Base-by-base conservation (phyloP, 2,797 vertebrate species). In the Danio jaintianensis region DNA sequence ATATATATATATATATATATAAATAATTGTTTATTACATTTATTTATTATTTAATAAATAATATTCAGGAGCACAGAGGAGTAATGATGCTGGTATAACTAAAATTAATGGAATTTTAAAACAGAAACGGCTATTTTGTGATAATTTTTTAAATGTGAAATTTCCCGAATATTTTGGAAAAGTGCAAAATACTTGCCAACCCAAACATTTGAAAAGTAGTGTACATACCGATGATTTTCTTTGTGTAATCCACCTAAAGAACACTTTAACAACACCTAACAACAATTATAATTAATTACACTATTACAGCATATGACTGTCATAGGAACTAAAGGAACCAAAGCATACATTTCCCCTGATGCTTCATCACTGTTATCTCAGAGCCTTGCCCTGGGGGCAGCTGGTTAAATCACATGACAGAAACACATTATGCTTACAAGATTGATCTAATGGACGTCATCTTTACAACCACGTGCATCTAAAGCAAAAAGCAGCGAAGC, bases 401-500 rank as follows among this genome's bases (percentile, higher is more conserved):
- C 75, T 85, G 75, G 85, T 82, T 61, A 85, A 85, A 89, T 86
- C 86, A 81, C 67, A 87, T 83, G 82, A 82, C 85, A 66, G 84
- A 90, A 89, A 87, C 90, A 88, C 87, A 90, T 93, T 93, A 92
- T 89, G 87, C 90, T 89, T 84, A 89, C 90, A 92, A 92, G 92
- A 93, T 84, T 92, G 90, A 89, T 85, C 88, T 92, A 92, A 93
- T 93, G 92, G 87, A 83, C 63, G 86, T 83, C 45, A 82, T 78
- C 80, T 85, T 83, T 82, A 80, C 77, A 68, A 70, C 81, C 72
- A 68, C 43, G 50, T 66, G 56, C 76, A 81, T 80, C 70, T 66
- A 76, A 78, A 45, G 55, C 68, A 74, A 61, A 40, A 50, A 70
- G 63, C 63, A 64, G 47, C 75, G 20, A 48, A 70, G 66, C 40